Conservation (phyloP, 2,888 invertebrate species). For the Leucophenga maculata region DNA sequence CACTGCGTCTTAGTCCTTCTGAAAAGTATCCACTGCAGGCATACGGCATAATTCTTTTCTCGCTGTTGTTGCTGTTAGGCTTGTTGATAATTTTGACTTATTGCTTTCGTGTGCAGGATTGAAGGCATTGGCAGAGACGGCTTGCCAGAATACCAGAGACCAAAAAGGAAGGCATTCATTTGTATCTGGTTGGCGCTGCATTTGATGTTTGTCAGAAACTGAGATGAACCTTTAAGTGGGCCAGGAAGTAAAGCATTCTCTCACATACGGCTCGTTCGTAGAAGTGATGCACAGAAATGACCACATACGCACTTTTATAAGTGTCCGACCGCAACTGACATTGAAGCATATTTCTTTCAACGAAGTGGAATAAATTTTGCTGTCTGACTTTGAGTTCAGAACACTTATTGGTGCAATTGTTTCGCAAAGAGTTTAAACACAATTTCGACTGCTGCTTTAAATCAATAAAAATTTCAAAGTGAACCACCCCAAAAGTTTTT, state of each 20-base stretch:
- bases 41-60: conserved; percentile 49
- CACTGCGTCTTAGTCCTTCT: not conserved
- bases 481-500: conserved; percentile 49
- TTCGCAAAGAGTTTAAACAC: not conserved
- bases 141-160: too few relatives aligned
- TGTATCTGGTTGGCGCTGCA: conserved; percentile 2
- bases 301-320: too few relatives aligned
- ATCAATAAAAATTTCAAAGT: conserved; percentile 10
- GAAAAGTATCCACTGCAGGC: conserved; percentile 24
- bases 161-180: not conserved
- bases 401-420: too few relatives aligned
- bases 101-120: conserved; percentile 61
- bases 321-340: too few relatives aligned
- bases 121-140: conserved; percentile 23
- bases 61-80: conserved; percentile 46
- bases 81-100: conserved; percentile 72
- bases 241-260: too few relatives aligned
- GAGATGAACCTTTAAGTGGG: too few relatives aligned
- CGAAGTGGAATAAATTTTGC: too few relatives aligned
- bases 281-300: too few relatives aligned
- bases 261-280: too few relatives aligned
- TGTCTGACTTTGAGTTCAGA: too few relatives aligned
- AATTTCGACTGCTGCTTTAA: conserved; percentile 10
- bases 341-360: too few relatives aligned
- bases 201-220: conserved; percentile 39